Evolutionary conservation across 2,888 invertebrate species (phyloP).

Genomic region (Nephrotoma guestfalica): DNA sequence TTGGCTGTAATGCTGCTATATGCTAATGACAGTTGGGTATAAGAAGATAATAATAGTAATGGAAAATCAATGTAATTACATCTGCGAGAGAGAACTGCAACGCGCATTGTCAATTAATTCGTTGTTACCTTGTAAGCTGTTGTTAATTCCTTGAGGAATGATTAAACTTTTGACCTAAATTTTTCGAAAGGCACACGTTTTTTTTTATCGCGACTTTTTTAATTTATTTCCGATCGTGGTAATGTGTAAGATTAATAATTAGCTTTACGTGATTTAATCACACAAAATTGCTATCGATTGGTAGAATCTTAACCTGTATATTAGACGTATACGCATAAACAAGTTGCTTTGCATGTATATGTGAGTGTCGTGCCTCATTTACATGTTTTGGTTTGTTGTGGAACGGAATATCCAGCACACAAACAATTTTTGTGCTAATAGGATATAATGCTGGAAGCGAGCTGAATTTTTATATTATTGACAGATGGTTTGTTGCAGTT

Average conservation of each 20-base stretch:
- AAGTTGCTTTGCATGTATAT: not conserved
- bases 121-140: not conserved
- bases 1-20: not conserved
- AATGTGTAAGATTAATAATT: not conserved
- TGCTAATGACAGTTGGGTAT: not conserved
- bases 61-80: not conserved
- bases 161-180: not conserved
- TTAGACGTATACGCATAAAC: not conserved
- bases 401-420: no score
- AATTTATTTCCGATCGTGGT: not conserved
- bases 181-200: not conserved
- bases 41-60: not conserved
- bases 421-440: no score
- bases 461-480: no score
- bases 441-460: no score
- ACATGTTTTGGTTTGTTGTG: no score
- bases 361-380: no score
- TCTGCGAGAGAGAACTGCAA: not conserved
- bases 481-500: no score
- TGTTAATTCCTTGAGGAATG: not conserved
- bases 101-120: not conserved
- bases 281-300: not conserved
- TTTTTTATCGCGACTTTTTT: not conserved
- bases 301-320: not conserved
- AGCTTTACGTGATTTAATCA: not conserved